These are phyloP conservation scores for Aurelia coerulea DNA, from an alignment of 30 jellyfish, hydroid and myxozoan genomes.

Conservation along the genomic window DNA sequence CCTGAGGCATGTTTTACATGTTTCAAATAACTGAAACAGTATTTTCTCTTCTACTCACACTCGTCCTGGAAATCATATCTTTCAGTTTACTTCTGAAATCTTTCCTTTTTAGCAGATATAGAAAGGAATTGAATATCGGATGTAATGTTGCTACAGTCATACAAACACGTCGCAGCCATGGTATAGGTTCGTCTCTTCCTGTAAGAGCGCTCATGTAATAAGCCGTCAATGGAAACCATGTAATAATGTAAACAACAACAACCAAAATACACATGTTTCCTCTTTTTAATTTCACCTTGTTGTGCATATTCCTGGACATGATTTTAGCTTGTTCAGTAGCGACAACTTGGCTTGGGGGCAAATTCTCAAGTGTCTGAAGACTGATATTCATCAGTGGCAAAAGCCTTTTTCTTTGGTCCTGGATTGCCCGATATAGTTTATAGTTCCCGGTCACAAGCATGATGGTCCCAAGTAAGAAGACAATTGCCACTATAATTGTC, in stretches of 20 bases:
- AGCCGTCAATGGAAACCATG: conserved; percentile 47
- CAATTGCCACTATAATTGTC: conserved; percentile 20
- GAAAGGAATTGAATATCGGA: conserved; percentile 25
- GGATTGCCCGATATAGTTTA: conserved; percentile 50
- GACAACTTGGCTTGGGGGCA: no score
- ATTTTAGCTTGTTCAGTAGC: no score
- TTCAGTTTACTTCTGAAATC: conserved; percentile 16
- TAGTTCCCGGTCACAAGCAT: conserved; percentile 7
- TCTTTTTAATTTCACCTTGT: conserved; percentile 6
- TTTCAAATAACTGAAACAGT: neutral
- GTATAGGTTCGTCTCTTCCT: conserved; percentile 6
- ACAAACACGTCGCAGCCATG: conserved; percentile 11
- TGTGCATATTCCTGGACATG: no score
- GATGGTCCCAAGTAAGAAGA: conserved; percentile 22
- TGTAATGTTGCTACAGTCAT: conserved; percentile 48
- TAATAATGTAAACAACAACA: conserved; percentile 40
- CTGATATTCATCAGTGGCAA: conserved; percentile 32
- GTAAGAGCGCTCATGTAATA: conserved; percentile 20
- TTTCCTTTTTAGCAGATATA: conserved; percentile 19
- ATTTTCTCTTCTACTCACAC: neutral
- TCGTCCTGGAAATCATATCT: neutral
- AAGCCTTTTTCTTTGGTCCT: conserved; percentile 44
- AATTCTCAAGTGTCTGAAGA: no score
- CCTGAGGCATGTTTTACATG: no score
- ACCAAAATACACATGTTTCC: conserved; percentile 46